phyloP scores from a whole-genome alignment of 1,140 invertebrate genomes.

The Hyles euphorbiae region DNA sequence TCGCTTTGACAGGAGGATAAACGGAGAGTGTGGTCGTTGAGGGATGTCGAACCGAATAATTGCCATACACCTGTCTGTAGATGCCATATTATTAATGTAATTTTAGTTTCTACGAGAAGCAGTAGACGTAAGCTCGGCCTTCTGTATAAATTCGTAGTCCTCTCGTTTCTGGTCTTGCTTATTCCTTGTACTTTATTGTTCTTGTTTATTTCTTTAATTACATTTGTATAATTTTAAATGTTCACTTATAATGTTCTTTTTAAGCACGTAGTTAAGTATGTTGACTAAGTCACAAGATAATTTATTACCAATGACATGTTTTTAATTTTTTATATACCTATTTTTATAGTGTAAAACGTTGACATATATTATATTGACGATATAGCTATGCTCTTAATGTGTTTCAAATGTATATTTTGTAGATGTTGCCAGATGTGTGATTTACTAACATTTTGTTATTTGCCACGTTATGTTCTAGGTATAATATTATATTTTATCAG shows the following conservation, averaged over 20 bases:
- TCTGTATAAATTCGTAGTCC: conserved; percentile 26
- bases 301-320: conserved; percentile 74
- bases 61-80: conserved; percentile 60
- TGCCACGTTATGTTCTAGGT: too few species aligned
- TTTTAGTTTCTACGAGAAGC: conserved; percentile 29
- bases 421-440: conserved; percentile 54
- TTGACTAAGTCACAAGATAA: conserved; percentile 73
- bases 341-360: conserved; percentile 55
- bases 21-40: neutral
- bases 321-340: conserved; percentile 54
- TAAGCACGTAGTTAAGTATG: conserved; percentile 49
- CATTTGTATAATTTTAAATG: conserved; percentile 42
- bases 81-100: conserved; percentile 60
- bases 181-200: conserved; percentile 32
- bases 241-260: conserved; percentile 40
- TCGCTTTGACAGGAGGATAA: neutral
- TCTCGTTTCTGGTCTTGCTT: conserved; percentile 28
- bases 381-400: conserved; percentile 41
- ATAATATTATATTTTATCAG: too few species aligned
- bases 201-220: conserved; percentile 33
- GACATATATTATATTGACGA: conserved; percentile 51
- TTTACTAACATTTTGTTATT: conserved; percentile 55
- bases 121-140: conserved; percentile 38
- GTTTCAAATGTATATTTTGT: conserved; percentile 28
- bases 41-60: conserved; percentile 24